Evolutionary conservation across 2,113 vertebrate genomes (phyloP).

Genomic region (Arenaria interpres): DNA sequence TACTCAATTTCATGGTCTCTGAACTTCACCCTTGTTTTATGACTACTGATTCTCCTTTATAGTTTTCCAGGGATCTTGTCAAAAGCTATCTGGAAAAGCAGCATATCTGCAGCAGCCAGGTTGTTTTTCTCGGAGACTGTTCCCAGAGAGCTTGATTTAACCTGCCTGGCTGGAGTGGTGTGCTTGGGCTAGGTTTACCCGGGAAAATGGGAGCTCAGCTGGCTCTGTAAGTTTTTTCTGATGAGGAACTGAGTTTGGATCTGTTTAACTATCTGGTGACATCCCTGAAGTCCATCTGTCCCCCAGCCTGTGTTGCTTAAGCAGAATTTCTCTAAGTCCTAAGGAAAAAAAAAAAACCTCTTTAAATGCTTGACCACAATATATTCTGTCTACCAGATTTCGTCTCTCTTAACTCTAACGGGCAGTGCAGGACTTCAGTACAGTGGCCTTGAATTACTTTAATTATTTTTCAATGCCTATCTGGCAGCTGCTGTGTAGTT

Average conservation of each 20-base stretch:
- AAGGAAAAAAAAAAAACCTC: neutral
- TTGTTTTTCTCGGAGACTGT: neutral
- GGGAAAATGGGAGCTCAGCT: neutral
- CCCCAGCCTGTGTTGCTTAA: neutral
- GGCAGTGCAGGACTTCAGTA: neutral
- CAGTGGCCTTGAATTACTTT: neutral
- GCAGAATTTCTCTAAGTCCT: neutral
- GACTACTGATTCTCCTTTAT: slow-evolving; percentile 34
- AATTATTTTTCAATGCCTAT: neutral
- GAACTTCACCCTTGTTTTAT: slow-evolving; percentile 21
- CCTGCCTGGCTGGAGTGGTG: neutral
- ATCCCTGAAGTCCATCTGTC: neutral
- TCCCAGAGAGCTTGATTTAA: neutral
- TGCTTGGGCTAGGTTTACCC: neutral
- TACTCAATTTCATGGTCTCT: slow-evolving; percentile 60
- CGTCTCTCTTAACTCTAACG: neutral
- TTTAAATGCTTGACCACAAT: neutral
- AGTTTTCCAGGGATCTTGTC: slow-evolving; percentile 28
- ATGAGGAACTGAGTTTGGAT: neutral
- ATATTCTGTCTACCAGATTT: neutral
- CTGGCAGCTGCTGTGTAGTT: neutral
- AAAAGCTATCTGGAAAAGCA: slow-evolving; percentile 23
- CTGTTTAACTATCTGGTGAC: neutral
- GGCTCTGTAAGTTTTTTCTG: neutral
- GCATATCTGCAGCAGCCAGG: neutral